phyloP scores from a whole-genome alignment of 1,140 invertebrate genomes.

The Ostrea edulis region DNA sequence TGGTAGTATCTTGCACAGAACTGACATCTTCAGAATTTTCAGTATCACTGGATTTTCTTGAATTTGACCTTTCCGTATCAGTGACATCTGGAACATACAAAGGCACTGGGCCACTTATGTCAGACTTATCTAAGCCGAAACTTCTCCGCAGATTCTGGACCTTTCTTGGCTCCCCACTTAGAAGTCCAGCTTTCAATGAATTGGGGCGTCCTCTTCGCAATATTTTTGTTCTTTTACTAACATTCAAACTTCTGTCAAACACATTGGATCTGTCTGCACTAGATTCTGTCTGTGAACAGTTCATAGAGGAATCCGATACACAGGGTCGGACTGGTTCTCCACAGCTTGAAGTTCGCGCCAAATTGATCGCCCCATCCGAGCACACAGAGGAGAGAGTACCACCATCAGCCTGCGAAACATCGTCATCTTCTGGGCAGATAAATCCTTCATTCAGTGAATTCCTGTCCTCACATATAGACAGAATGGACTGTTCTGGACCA shows the following conservation, averaged over 20 bases:
- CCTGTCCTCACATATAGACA: constrained; percentile 59
- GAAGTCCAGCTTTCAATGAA: constrained; percentile 70
- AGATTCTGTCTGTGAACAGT: neutral
- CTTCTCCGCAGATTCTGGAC: constrained; percentile 64
- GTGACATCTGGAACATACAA: constrained; percentile 57
- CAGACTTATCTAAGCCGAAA: constrained; percentile 68
- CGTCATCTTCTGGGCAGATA: constrained; percentile 62
- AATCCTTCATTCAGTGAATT: constrained; percentile 69
- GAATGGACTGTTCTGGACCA: constrained; percentile 58
- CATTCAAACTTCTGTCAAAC: constrained; percentile 1
- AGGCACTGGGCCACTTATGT: constrained; percentile 64
- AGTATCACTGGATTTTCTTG: constrained; percentile 6
- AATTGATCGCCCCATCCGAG: constrained; percentile 36
- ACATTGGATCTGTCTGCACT: neutral
- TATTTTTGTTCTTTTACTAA: constrained; percentile 38
- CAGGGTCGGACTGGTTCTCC: constrained; percentile 40
- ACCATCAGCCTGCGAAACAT: constrained; percentile 38
- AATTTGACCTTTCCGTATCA: neutral
- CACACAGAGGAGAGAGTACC: neutral
- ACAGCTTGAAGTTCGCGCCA: neutral
- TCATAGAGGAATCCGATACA: constrained; percentile 1
- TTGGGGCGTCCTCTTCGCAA: constrained; percentile 73
- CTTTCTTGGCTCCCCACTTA: constrained; percentile 63
- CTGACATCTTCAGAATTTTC: neutral
- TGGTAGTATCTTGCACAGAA: neutral